Evolutionary conservation across 2,888 invertebrate species (phyloP).

Genomic region (Sepiola atlantica): DNA sequence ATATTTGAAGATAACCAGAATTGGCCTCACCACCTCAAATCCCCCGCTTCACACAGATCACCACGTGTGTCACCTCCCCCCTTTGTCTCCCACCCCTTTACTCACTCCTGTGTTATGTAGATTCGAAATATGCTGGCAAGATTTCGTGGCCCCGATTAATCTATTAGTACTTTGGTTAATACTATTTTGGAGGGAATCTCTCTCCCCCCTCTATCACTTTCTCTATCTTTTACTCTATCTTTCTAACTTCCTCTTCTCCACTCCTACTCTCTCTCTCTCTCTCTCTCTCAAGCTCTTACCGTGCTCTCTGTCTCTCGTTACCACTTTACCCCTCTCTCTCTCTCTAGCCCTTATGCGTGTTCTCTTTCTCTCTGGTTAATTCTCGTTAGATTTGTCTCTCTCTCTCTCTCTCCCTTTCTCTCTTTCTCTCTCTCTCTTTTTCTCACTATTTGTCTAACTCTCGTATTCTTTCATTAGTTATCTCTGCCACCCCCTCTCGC

Average conservation of each 20-base stretch:
- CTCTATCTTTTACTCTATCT: not conserved
- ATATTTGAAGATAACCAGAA: too few relatives aligned
- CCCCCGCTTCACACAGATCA: not conserved
- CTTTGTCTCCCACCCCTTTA: not conserved
- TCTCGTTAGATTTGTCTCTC: too few relatives aligned
- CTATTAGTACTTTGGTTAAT: conserved; percentile 16
- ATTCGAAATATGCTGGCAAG: not conserved
- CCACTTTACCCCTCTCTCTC: too few relatives aligned
- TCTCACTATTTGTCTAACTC: too few relatives aligned
- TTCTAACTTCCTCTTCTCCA: not conserved
- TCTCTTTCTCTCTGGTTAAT: not conserved
- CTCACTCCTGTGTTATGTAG: not conserved
- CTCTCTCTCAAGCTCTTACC: not conserved
- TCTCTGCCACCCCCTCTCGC: too few relatives aligned
- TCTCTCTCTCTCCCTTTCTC: too few relatives aligned
- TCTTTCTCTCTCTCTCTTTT: not conserved
- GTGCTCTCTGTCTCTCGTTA: not conserved
- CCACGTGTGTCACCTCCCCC: too few relatives aligned
- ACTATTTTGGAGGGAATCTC: not conserved
- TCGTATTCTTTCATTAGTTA: too few relatives aligned
- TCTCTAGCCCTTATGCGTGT: too few relatives aligned
- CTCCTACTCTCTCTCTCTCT: not conserved
- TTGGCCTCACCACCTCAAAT: not conserved
- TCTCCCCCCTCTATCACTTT: not conserved
- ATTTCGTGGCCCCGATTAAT: not conserved